Base-by-base conservation (phyloP, 2,888 invertebrate genomes). In the Lasius fuliginosus region DNA sequence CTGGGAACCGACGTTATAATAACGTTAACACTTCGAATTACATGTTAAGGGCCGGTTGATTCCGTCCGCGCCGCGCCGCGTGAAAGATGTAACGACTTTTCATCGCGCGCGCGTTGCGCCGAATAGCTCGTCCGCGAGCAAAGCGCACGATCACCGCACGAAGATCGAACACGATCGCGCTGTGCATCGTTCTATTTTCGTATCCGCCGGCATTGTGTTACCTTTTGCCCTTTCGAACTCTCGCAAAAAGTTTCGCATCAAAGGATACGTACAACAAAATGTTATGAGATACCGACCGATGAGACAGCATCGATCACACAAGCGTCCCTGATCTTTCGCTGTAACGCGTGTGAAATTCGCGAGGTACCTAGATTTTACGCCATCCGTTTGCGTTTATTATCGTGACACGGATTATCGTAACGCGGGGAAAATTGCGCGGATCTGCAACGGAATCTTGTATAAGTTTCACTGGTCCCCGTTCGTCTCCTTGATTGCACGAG, bases 11-110 rank as follows among this genome's bases (percentile, higher is more conserved):
- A 82, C 85, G 86, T 88, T 88, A 88, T 88, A 90, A 90, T 87
- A 91, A 88, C 90, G 89, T 89, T 90, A 89, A 89, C 89, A 86
- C 89, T 65, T 85, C 71, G 91, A 91, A 90, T 91, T 88, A 90
- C 90, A 85, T 85, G 87, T 88, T 88, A 89, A 87, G 88, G 87
- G 88, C 86, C 90, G 82, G 83, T 64, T 89, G 85, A 87, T 86
- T 88, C 77, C 76, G 82, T 60, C 68, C 67, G 82, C 74, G 53
- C 82, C 65, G 74, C 79, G 53, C 81, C 68, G 76, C 84, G 62
- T 87, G 88, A 84, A 90, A 81, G 88, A 87, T 84, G 86, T 86
- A 64, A 75, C 85, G 85, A 89, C 85, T 88, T 86, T 89, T 90
- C 85, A 87, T 90, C 77, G 84, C 86, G 58, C 42, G 62, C 82